phyloP scores from a whole-genome alignment of 2,113 vertebrate species.

The Eurystomus gularis region DNA sequence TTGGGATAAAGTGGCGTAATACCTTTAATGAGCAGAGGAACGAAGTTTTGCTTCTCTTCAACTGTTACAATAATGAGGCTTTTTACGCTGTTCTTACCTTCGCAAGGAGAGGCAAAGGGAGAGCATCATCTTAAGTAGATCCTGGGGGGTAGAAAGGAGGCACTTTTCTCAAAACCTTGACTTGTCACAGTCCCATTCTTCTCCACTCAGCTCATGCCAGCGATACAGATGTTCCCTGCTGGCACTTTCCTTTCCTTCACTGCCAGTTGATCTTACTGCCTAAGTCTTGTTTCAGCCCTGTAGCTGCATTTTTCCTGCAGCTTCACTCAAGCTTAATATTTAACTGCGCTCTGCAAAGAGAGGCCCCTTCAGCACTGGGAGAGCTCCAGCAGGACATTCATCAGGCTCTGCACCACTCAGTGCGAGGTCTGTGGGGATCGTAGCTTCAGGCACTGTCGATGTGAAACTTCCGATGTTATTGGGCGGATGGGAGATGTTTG shows the following conservation, averaged over 20 bases:
- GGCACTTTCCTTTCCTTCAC: not conserved
- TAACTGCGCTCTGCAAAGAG: not conserved
- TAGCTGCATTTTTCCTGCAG: not conserved
- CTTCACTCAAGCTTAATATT: accelerated
- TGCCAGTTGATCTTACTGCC: not conserved
- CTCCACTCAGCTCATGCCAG: not conserved
- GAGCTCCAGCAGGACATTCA: not conserved
- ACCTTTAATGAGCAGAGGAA: not conserved
- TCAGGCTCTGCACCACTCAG: accelerated
- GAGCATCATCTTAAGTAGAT: not conserved
- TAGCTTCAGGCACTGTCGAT: accelerated
- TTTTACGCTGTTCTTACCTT: not conserved
- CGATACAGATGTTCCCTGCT: not conserved
- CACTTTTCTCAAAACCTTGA: not conserved
- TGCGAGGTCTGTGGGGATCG: accelerated
- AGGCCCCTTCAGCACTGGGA: constrained; percentile 45
- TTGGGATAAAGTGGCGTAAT: not conserved
- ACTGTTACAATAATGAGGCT: not conserved
- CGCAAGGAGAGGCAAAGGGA: not conserved
- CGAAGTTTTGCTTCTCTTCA: not conserved
- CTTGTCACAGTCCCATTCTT: accelerated
- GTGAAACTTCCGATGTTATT: accelerated
- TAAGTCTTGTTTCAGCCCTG: not conserved
- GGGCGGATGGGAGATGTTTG: not conserved
- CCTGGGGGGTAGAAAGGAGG: not conserved